These are phyloP conservation scores for Notothenia coriiceps DNA, from an alignment of 2,113 vertebrate species.

Conservation along the genomic window DNA sequence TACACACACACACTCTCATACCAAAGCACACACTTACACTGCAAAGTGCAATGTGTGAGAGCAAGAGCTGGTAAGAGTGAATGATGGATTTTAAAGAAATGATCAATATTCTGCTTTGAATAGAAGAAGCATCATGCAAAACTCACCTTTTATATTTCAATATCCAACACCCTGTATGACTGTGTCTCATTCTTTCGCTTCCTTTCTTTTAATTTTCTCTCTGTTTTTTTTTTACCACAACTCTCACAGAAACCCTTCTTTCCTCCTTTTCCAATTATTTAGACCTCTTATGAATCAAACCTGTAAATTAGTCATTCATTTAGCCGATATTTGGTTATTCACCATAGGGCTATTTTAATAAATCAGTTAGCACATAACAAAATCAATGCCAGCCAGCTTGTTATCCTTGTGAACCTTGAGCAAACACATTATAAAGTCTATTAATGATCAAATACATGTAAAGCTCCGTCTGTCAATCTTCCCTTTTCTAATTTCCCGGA, in stretches of 20 bases:
- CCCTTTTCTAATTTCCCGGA: slow-evolving; percentile 14
- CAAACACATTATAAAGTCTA: not conserved
- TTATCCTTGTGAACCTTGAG: slow-evolving; percentile 8
- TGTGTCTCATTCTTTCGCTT: not conserved
- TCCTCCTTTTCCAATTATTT: not conserved
- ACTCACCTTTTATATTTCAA: not conserved
- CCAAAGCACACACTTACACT: slow-evolving; percentile 7
- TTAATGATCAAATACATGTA: not conserved
- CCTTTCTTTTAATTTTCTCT: slow-evolving; percentile 3
- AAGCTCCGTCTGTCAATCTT: not conserved
- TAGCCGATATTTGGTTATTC: slow-evolving; percentile 18
- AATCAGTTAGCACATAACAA: slow-evolving; percentile 5
- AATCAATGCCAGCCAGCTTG: not conserved
- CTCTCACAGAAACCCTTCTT: not conserved
- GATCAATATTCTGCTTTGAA: slow-evolving; percentile 52
- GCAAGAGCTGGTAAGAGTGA: slow-evolving; percentile 26
- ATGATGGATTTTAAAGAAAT: slow-evolving; percentile 24
- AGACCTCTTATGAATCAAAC: not conserved
- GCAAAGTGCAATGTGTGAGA: slow-evolving; percentile 35
- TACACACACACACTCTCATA: not conserved
- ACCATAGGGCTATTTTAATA: slow-evolving; percentile 9
- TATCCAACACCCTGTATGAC: not conserved
- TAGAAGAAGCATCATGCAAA: slow-evolving; percentile 15
- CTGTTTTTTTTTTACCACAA: not conserved
- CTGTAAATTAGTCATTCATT: slow-evolving; percentile 15